Conservation (phyloP, 2,888 invertebrate genomes). For the Agonopterix alstromeriana region DNA sequence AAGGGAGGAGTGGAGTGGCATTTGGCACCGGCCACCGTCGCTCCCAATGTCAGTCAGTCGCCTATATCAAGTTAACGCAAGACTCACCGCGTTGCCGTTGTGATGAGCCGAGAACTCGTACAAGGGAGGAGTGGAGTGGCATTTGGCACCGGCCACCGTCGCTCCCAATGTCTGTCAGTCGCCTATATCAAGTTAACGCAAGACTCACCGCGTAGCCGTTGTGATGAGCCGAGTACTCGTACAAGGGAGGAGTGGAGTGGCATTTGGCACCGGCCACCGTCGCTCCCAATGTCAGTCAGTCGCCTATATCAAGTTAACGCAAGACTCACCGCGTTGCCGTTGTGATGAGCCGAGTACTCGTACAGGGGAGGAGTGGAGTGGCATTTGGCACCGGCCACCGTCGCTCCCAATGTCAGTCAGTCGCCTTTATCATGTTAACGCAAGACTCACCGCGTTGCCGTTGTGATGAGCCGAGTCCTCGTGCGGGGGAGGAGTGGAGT, state of each 20-base stretch:
- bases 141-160: constrained; percentile 52
- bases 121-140: constrained; percentile 63
- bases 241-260: constrained; percentile 62
- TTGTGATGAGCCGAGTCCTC: constrained; percentile 63
- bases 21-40: constrained; percentile 53
- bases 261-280: constrained; percentile 55
- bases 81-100: constrained; percentile 61
- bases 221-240: constrained; percentile 59
- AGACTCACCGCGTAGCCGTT: constrained; percentile 62
- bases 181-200: constrained; percentile 79
- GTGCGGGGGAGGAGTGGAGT: constrained; percentile 61
- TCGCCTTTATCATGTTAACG: constrained; percentile 81
- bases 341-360: constrained; percentile 60
- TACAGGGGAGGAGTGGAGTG: constrained; percentile 64
- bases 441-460: constrained; percentile 57
- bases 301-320: constrained; percentile 80
- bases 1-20: constrained; percentile 65
- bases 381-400: constrained; percentile 52
- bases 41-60: constrained; percentile 93
- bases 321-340: constrained; percentile 61
- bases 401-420: constrained; percentile 90
- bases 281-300: constrained; percentile 92
- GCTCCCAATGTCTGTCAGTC: constrained; percentile 94
- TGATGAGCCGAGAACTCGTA: constrained; percentile 61
- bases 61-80: constrained; percentile 74